A percentile compares a stretch with the other conserved stretches of the same genome.
Evolutionary conservation across 2,113 vertebrate species (phyloP).

Genomic region (Xenus cinereus): DNA sequence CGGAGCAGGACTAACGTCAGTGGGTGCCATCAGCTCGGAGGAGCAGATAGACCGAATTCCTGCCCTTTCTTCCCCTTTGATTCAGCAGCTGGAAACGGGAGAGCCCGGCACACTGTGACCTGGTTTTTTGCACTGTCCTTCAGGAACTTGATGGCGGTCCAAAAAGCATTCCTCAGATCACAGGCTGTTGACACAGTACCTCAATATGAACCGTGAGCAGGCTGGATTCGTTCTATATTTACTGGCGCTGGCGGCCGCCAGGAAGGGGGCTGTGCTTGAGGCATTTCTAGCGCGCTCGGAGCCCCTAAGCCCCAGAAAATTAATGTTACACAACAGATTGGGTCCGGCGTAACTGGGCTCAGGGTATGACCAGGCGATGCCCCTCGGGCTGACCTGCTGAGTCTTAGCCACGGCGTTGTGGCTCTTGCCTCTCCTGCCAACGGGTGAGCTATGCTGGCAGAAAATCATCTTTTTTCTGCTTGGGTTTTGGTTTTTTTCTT

Average conservation of each 20-base stretch:
- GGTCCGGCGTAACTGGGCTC: not conserved
- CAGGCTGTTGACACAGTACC: conserved; percentile 55
- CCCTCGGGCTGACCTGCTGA: not conserved
- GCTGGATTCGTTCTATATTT: conserved; percentile 24
- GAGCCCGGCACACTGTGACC: not conserved
- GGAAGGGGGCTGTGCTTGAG: not conserved
- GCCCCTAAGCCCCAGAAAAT: not conserved
- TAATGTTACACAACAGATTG: conserved; percentile 1
- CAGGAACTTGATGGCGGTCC: conserved; percentile 2
- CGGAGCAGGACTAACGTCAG: not conserved
- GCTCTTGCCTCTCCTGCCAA: not conserved
- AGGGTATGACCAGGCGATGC: not conserved
- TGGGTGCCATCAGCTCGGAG: rapidly evolving
- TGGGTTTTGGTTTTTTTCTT: not conserved
- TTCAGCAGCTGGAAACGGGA: not conserved
- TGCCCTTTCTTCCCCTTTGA: not conserved
- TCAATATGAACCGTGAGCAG: conserved; percentile 35
- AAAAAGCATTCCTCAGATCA: conserved; percentile 39
- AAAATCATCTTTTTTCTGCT: not conserved
- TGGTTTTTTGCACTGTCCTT: conserved; percentile 59
- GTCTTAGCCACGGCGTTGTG: not conserved
- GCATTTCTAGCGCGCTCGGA: not conserved
- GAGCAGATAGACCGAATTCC: not conserved
- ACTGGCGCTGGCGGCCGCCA: not conserved
- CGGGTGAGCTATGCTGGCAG: not conserved